Percentiles rank a stretch among this genome's conserved stretches.
These are phyloP conservation scores for Panzeria rudis DNA, from an alignment of 2,888 invertebrate species.

Conservation along the genomic window DNA sequence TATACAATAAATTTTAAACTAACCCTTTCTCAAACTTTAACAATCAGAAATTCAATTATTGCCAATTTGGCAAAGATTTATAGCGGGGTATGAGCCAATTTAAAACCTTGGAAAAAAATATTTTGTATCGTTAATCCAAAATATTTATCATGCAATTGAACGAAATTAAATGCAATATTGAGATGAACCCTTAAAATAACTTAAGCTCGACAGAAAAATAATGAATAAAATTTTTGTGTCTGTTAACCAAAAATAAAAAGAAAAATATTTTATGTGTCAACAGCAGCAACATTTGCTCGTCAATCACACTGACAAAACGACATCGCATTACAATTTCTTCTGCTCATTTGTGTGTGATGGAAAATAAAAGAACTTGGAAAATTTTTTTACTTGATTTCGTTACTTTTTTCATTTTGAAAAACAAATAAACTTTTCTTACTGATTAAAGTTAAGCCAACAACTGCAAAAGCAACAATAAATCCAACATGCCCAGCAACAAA, in stretches of 20 bases:
- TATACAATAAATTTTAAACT: neutral
- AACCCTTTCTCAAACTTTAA: slow-evolving; percentile 2
- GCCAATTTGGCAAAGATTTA: slow-evolving; percentile 75
- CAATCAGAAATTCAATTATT: neutral
- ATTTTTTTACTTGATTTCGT: slow-evolving; percentile 54
- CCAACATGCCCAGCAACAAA: slow-evolving; percentile 14
- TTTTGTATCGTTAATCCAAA: slow-evolving; percentile 29
- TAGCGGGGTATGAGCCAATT: slow-evolving; percentile 80
- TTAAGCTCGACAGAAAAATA: slow-evolving; percentile 41
- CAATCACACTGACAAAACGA: slow-evolving; percentile 82
- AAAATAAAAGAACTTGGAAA: slow-evolving; percentile 51
- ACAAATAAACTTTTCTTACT: slow-evolving; percentile 56
- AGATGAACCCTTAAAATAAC: slow-evolving; percentile 47
- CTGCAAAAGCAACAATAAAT: slow-evolving; percentile 8
- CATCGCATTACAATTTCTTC: slow-evolving; percentile 77
- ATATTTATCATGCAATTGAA: slow-evolving; percentile 52
- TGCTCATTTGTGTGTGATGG: slow-evolving; percentile 11
- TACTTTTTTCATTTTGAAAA: slow-evolving; percentile 24
- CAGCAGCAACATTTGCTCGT: slow-evolving; percentile 75
- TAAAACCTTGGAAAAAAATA: slow-evolving; percentile 73
- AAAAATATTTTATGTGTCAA: slow-evolving; percentile 70
- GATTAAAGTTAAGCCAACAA: slow-evolving; percentile 61
- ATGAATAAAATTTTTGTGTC: slow-evolving; percentile 62
- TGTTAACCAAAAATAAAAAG: slow-evolving; percentile 57
- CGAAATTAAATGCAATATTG: slow-evolving; percentile 72